Evolutionary conservation across 2,113 vertebrate genomes (phyloP).

Genomic region (Mormyrus lacerda): DNA sequence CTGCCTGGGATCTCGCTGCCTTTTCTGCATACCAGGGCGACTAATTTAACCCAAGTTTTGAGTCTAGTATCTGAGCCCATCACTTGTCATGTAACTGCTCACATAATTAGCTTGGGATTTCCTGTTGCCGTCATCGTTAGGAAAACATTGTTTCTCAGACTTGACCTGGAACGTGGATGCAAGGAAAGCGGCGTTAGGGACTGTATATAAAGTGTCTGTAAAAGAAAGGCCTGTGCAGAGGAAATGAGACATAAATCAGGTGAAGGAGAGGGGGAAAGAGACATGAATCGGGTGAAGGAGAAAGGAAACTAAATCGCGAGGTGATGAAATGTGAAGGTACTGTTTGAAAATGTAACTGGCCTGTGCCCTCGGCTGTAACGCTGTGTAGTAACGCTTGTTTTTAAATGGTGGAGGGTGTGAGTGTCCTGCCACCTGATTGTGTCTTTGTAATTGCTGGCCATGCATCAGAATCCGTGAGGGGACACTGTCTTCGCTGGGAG

Average conservation of each 20-base stretch:
- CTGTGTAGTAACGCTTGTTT: neutral
- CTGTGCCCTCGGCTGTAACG: neutral
- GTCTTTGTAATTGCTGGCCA: neutral
- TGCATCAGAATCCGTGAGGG: neutral
- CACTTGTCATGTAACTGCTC: neutral
- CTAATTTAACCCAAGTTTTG: neutral
- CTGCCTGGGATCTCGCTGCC: neutral
- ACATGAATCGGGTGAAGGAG: neutral
- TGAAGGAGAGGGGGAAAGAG: neutral
- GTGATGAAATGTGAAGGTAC: neutral
- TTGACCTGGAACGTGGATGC: neutral
- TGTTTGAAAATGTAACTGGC: neutral
- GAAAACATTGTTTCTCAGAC: neutral
- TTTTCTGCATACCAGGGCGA: neutral
- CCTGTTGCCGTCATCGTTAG: neutral
- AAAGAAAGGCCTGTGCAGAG: neutral
- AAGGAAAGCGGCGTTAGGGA: neutral
- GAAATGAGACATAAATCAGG: no score
- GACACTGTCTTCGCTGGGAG: neutral
- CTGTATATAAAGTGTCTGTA: neutral
- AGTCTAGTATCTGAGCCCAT: neutral
- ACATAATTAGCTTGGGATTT: neutral
- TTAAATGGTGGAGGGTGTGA: neutral
- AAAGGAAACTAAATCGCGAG: neutral
- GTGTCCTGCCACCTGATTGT: neutral